phyloP scores from a whole-genome alignment of 2,888 invertebrate genomes.

The Chorisops tibialis region DNA sequence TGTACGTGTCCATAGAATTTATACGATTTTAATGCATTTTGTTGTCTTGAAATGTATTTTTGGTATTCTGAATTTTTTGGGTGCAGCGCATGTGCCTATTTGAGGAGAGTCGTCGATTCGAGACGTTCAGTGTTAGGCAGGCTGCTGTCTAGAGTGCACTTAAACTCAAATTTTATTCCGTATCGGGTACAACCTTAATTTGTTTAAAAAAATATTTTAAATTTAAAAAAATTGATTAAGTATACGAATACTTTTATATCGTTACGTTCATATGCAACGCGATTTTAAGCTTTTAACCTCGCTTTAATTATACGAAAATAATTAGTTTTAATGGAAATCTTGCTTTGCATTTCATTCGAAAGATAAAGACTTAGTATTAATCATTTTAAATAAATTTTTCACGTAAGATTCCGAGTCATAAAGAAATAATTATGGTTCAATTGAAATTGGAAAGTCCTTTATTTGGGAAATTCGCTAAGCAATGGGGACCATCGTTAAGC shows the following conservation, averaged over 20 bases:
- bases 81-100: conserved; percentile 22
- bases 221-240: not conserved
- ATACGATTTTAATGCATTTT: too few relatives aligned
- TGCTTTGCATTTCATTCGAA: too few relatives aligned
- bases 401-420: too few relatives aligned
- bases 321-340: too few relatives aligned
- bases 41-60: too few relatives aligned
- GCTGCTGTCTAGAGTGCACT: conserved; percentile 17
- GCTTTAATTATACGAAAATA: too few relatives aligned
- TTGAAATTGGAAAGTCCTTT: conserved; percentile 39
- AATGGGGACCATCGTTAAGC: conserved; percentile 41
- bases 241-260: not conserved
- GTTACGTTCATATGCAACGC: too few relatives aligned
- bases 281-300: too few relatives aligned
- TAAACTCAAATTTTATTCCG: not conserved
- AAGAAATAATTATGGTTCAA: conserved; percentile 37
- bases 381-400: not conserved
- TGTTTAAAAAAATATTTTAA: not conserved
- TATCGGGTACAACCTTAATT: too few relatives aligned
- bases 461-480: conserved; percentile 37
- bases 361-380: too few relatives aligned
- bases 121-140: conserved; percentile 10
- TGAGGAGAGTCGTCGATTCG: conserved; percentile 8
- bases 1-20: too few relatives aligned
- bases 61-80: not conserved